Evolutionary conservation across 2,888 invertebrate genomes (phyloP), one percentile per base, ranked within the genome.

Genomic region (Tuberolachnus salignus): DNA sequence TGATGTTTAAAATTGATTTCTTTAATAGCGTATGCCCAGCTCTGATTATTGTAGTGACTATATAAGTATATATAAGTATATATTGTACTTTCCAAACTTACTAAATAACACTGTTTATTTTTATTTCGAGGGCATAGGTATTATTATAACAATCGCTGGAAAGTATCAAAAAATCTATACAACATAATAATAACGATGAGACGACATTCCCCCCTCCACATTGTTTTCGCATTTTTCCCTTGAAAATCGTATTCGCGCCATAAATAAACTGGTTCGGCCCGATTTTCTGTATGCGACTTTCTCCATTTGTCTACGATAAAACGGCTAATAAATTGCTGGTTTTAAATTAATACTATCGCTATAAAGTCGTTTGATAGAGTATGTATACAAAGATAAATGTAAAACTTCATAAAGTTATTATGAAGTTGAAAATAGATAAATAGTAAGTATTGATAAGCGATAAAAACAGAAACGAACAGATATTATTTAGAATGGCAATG

Each of bases 161-260:
- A 73, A 73, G 61, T 72, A 21, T n/a, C n/a, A n/a, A n/a, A 61
- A 49, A 23, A 46, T 13, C 44, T 46, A 59, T 46, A 46, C n/a
- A 55, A 1, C 4, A 19, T 23, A 72, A 51, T 51, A 63, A 49
- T 14, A 16, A 51, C 19, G 19, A 10, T 19, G 13, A 23, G 26
- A 66, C 23, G n/a, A 34, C 64, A 74, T 74, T 74, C 64, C 16
- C n/a, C n/a, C n/a, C n/a, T n/a, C n/a, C 11, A 23, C 19, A 55
- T 66, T 74, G 74, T 74, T 74, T 74, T 74, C 64, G 23, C 8
- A 61, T 51, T 61, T 72, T 61, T 61, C 26, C 14, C 46, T 72
- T 10, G n/a, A 73, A 73, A 73, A 73, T 34, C 51, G n/a, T n/a
- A n/a, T 61, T 73, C 34, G 4, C 51, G 19, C 26, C 61, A 19